Evolutionary conservation across 2,797 vertebrate genomes (phyloP), one percentile per base, ranked within the genome.

Genomic region (Harpagifer antarcticus): DNA sequence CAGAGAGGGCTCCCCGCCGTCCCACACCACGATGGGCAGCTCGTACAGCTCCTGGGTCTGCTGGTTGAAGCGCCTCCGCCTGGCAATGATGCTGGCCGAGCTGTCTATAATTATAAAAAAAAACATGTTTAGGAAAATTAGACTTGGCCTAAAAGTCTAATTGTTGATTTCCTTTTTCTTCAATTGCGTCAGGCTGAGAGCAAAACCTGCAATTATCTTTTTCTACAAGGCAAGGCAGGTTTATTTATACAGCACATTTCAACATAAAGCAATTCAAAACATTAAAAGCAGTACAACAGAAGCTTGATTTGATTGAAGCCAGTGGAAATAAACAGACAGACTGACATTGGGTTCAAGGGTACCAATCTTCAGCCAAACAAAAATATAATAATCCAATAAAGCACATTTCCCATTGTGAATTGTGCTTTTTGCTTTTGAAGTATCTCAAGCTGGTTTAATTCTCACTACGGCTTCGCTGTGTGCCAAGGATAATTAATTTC

Each of bases 21-120:
- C 98, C 91, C 96, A 96, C 82, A 99, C 96, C 93, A 97, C 89
- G 50, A 99, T 91, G 0, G 97, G 95, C 57, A 99, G 95, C 88
- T 97, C 95, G 86, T 99, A 99, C 48, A 92, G 89, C 78, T 98
- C 97, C 92, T 99, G 97, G 70, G 93, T 93, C 76, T 93, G 94
- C 78, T 96, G 96, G 90, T 96, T 98, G 94, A 98, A 99, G 27
- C 94, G 94, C 52, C 96, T 94, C 3, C 96, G 93, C 62, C 95
- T 94, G 31, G 96, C 96, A 80, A 99, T 83, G 73, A 99, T 96
- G 85, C 95, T 98, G 83, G 96, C 98, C 15, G 97, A 97, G 87
- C 97, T 98, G 94, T 99, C 98, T 99, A 61, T 13, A 44, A 85
- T 17, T 37, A 37, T 37, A 37, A 23, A 10, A 53, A 7, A 23